A percentile compares a stretch with the other conserved stretches of the same genome.
Evolutionary conservation across 2,113 vertebrate genomes (phyloP).

Genomic region (Toxotes chatareus): DNA sequence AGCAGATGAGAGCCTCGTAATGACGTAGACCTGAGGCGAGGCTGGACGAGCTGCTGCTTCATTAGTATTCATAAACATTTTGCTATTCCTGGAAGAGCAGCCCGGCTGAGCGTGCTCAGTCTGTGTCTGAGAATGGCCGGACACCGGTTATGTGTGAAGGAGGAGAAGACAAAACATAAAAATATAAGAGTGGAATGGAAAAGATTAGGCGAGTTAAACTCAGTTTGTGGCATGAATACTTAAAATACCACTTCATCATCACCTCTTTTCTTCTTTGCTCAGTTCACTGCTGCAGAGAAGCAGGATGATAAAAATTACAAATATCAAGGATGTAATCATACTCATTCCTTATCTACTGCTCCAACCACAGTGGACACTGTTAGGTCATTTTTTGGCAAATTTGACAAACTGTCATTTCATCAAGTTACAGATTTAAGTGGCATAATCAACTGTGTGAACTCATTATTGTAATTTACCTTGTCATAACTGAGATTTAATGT

Average conservation of each 20-base stretch:
- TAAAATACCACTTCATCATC: too few species aligned
- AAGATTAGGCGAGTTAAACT: too few species aligned
- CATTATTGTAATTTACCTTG: not conserved
- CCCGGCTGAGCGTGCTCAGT: conserved; percentile 40
- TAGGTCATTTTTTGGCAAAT: not conserved
- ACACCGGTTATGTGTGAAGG: conserved; percentile 8
- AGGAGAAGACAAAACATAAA: conserved; percentile 13
- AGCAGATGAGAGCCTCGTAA: conserved; percentile 6
- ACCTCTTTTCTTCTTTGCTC: too few species aligned
- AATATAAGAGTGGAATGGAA: not conserved
- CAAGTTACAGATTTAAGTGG: not conserved
- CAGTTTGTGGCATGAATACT: too few species aligned
- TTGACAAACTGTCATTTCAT: not conserved
- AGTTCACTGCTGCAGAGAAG: too few species aligned
- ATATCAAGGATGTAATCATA: not conserved
- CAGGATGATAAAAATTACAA: too few species aligned
- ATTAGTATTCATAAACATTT: conserved; percentile 66
- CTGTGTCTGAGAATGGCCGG: conserved; percentile 36
- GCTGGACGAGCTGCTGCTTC: conserved; percentile 36
- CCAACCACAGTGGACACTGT: not conserved
- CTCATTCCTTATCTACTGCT: not conserved
- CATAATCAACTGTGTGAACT: not conserved
- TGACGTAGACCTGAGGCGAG: conserved; percentile 16
- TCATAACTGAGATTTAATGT: not conserved
- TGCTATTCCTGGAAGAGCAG: conserved; percentile 39